These are phyloP conservation scores for Ochlodes sylvanus DNA, from an alignment of 2,888 invertebrate species.

Conservation along the genomic window DNA sequence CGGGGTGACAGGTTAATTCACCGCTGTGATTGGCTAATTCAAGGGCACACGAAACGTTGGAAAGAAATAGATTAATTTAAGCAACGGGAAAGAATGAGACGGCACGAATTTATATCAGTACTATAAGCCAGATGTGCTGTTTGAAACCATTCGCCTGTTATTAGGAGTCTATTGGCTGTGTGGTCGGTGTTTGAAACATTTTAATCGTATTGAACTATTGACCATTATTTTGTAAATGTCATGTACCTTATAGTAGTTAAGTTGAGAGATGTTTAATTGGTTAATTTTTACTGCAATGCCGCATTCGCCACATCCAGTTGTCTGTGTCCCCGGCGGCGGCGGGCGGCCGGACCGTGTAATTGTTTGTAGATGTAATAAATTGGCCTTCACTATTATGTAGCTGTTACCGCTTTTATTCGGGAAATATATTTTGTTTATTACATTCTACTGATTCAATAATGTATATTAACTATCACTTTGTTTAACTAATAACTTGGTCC, in stretches of 20 bases:
- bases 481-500: no score
- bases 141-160: no score
- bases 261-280: not conserved
- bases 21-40: no score
- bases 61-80: no score
- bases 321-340: not conserved
- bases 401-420: slow-evolving; percentile 6
- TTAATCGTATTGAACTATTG: not conserved
- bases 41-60: no score
- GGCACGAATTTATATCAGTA: no score
- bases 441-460: not conserved
- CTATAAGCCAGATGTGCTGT: no score
- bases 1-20: no score
- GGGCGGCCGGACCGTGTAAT: not conserved
- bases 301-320: not conserved
- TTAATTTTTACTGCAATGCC: slow-evolving; percentile 13
- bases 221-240: not conserved
- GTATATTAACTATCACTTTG: no score
- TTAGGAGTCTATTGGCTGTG: no score
- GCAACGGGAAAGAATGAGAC: no score
- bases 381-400: not conserved
- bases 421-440: not conserved
- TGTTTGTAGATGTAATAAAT: slow-evolving; percentile 6
- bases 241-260: slow-evolving; percentile 2
- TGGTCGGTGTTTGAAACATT: no score